Percentiles rank a stretch among this genome's conserved stretches.
Evolutionary conservation across 2,797 vertebrate genomes (phyloP).

Genomic region (Enteromius anoplus): DNA sequence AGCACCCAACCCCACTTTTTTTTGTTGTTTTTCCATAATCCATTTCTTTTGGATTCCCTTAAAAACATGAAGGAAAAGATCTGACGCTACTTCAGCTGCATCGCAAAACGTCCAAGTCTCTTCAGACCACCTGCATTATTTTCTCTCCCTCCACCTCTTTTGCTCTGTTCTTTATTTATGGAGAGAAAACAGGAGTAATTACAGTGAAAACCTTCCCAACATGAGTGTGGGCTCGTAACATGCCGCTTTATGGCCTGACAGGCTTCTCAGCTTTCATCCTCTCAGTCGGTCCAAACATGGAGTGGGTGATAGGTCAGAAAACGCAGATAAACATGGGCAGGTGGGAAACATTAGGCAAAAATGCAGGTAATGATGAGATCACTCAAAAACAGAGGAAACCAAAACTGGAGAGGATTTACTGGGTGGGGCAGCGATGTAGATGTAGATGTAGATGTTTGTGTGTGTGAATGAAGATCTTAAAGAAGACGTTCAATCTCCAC

Average conservation of each 20-base stretch:
- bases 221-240: constrained; percentile 63
- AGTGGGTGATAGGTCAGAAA: constrained; percentile 71
- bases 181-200: constrained; percentile 75
- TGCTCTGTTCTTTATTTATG: constrained; percentile 67
- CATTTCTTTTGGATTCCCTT: neutral
- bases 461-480: constrained; percentile 20
- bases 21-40: neutral
- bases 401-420: constrained; percentile 57
- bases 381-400: constrained; percentile 59
- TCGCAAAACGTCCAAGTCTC: neutral
- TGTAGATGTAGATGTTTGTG: constrained; percentile 25
- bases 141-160: constrained; percentile 27
- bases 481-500: neutral
- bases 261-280: constrained; percentile 66
- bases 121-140: constrained; percentile 7
- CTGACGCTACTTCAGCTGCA: neutral
- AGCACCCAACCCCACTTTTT: too few relatives aligned
- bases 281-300: constrained; percentile 65
- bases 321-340: constrained; percentile 68
- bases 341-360: constrained; percentile 74
- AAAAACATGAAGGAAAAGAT: neutral
- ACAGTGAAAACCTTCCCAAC: constrained; percentile 71
- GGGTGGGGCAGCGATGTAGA: constrained; percentile 26
- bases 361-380: constrained; percentile 75
- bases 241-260: constrained; percentile 65